Percentiles rank a stretch among this genome's conserved stretches.
These are phyloP conservation scores for Amyelois transitella DNA, from an alignment of 1,140 invertebrate genomes.

Conservation along the genomic window DNA sequence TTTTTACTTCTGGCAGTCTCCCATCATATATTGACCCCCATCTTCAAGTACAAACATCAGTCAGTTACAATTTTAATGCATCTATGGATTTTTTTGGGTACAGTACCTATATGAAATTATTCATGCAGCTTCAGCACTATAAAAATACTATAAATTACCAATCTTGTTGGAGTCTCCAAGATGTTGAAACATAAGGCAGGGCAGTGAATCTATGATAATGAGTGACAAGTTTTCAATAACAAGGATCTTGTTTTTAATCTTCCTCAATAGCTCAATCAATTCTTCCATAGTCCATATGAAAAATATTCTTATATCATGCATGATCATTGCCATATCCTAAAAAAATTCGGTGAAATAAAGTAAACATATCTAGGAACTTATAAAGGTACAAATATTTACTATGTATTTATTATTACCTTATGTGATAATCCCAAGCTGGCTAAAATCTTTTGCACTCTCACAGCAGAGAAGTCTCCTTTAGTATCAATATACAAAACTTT, in stretches of 20 bases:
- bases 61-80: no score
- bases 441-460: conserved; percentile 73
- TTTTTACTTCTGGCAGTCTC: no score
- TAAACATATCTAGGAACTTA: not conserved
- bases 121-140: conserved; percentile 31
- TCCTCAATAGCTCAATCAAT: conserved; percentile 68
- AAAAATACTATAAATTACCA: conserved; percentile 39
- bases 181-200: conserved; percentile 71
- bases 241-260: conserved; percentile 52
- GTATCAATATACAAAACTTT: conserved; percentile 78
- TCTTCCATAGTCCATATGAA: conserved; percentile 64
- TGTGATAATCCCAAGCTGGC: conserved; percentile 44
- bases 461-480: conserved; percentile 78
- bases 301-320: conserved; percentile 66
- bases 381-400: conserved; percentile 3
- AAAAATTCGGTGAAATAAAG: conserved; percentile 18
- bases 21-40: no score
- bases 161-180: conserved; percentile 66
- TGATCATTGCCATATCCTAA: conserved; percentile 61
- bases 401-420: conserved; percentile 50
- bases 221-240: conserved; percentile 55
- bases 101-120: not conserved
- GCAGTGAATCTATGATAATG: conserved; percentile 79
- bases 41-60: no score
- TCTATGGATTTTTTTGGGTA: no score